Base-by-base conservation (phyloP, 2,797 vertebrate genomes). In the Trachops cirrhosus region DNA sequence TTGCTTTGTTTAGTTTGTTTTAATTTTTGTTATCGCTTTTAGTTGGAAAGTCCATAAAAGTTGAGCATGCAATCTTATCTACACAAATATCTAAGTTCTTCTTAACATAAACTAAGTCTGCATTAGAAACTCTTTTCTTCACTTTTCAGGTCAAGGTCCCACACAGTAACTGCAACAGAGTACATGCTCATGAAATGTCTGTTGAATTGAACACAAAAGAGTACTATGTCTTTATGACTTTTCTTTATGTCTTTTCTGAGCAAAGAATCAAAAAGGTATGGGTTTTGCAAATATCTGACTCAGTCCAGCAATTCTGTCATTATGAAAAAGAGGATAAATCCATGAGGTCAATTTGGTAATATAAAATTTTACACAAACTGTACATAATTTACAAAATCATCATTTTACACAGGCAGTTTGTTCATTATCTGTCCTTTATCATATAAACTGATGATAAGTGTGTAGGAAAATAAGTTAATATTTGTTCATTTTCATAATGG, bases 251-350 rank as follows among this genome's bases (percentile, higher is more conserved):
- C 18, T 71, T 44, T 54, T 70, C 26, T 54, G 21, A 86, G 68
- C 64, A 75, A 77, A 89, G 29, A 71, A 54, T 54, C 34, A 85
- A 95, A 87, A 94, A 41, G 39, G 74, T 90, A 15, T 52, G 83
- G 84, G 39, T 24, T 87, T 73, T 19, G 57, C 73, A 52, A 34
- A 89, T 24, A 37, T 92, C 32, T 52, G 9, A 82, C 16, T 62
- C 16, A 22, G 44, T n/a, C 18, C 1, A 54, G 24, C 15, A 19
- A 54, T 68, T 67, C 10, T 46, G 75, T 59, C 21, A 19, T n/a
- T 64, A 52, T 21, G 34, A 80, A 32, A 77, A 87, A 54, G 18
- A 64, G 5, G 39, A 57, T 80, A 84, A 71, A 50, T 64, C 29
- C 73, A 2, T 15, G 8, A 73, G 29, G 14, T 75, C 34, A 71